These are phyloP conservation scores for Hypolimnas misippus DNA, from an alignment of 2,888 invertebrate genomes.

Conservation along the genomic window DNA sequence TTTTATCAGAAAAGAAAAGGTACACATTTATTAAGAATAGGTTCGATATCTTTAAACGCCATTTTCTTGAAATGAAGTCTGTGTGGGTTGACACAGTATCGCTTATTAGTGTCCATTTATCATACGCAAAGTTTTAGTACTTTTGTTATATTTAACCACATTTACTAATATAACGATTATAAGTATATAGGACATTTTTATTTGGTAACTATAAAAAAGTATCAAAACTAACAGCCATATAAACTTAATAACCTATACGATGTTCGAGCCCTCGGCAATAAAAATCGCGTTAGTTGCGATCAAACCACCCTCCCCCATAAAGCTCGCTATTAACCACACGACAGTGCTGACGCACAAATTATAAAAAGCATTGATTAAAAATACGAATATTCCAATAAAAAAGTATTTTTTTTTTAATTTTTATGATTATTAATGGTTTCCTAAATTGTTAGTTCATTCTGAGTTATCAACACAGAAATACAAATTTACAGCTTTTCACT, in stretches of 20 bases:
- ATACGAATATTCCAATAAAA: background rate
- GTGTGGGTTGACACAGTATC: too few species aligned
- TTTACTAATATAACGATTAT: background rate
- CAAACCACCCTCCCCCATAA: constrained; percentile 37
- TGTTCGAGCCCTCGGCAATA: constrained; percentile 35
- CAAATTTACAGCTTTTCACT: too few species aligned
- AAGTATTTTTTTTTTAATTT: background rate
- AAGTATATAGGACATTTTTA: background rate
- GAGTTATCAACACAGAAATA: too few species aligned
- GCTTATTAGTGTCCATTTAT: too few species aligned
- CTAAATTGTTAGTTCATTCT: background rate
- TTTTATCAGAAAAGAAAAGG: too few species aligned
- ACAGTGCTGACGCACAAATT: background rate
- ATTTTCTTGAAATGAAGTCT: too few species aligned
- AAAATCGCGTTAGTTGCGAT: constrained; percentile 37
- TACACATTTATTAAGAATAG: too few species aligned
- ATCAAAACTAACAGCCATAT: constrained; percentile 23
- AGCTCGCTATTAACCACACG: constrained; percentile 42
- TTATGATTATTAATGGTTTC: background rate
- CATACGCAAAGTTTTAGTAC: too few species aligned
- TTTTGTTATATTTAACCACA: too few species aligned
- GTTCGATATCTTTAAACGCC: too few species aligned
- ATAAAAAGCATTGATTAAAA: background rate
- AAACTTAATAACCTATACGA: constrained; percentile 30
- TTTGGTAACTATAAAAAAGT: background rate